A percentile compares a stretch with the other conserved stretches of the same genome.
These are phyloP conservation scores for Cataglyphis altisquamis DNA, from an alignment of 2,888 invertebrate species.

Conservation along the genomic window DNA sequence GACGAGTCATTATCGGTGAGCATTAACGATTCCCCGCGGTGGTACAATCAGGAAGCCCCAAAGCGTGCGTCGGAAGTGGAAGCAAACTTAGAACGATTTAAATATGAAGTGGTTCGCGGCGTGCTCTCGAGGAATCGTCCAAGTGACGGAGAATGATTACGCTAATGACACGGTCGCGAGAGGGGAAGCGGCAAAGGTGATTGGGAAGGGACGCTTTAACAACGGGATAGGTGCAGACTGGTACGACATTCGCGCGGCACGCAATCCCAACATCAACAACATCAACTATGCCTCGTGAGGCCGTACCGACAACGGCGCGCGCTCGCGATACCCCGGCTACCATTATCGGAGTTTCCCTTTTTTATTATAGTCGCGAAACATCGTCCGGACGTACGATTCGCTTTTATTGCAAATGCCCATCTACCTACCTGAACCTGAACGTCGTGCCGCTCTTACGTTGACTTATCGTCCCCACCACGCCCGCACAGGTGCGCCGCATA, in stretches of 20 bases:
- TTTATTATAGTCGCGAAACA: conserved; percentile 71
- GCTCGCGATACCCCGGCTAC: conserved; percentile 59
- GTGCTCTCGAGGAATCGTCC: conserved; percentile 64
- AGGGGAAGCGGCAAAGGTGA: background rate
- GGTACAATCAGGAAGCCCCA: conserved; percentile 46
- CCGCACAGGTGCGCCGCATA: conserved; percentile 55
- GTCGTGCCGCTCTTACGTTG: conserved; percentile 33
- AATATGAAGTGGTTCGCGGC: conserved; percentile 65
- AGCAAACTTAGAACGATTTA: conserved; percentile 61
- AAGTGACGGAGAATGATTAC: conserved; percentile 83
- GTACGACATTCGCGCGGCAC: conserved; percentile 81
- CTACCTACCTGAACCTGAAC: conserved; percentile 41
- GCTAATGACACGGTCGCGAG: conserved; percentile 78
- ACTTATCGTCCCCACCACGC: conserved; percentile 63
- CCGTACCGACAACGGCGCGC: conserved; percentile 48
- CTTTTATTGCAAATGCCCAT: conserved; percentile 71
- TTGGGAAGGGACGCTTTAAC: conserved; percentile 60
- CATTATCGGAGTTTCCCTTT: conserved; percentile 70
- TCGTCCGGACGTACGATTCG: conserved; percentile 71
- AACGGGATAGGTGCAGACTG: conserved; percentile 80
- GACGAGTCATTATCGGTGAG: conserved; percentile 43
- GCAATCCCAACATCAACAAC: conserved; percentile 82
- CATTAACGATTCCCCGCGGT: conserved; percentile 49
- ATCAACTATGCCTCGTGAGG: conserved; percentile 67
- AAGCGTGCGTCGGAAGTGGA: conserved; percentile 62